Base-by-base conservation (phyloP, 2,113 vertebrate species). In the Leucopternis melanops region DNA sequence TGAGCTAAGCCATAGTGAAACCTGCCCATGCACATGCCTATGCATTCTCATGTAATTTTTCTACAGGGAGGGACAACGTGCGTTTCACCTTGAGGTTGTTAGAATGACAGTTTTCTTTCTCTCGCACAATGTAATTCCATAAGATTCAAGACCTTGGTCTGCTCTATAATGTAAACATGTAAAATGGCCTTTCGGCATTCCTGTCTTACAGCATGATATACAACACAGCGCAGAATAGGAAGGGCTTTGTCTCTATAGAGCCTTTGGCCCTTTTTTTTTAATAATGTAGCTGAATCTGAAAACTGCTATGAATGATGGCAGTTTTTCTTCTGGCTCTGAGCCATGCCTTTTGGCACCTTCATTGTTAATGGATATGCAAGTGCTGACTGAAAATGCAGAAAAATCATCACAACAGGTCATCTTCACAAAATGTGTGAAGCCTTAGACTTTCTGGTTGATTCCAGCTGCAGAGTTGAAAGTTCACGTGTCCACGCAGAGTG, bases 81-180 rank as follows among this genome's bases (percentile, higher is more conserved):
- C 3, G 7, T 58, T 59, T 81, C 59, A 16, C 25, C 25, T 58
- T 17, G 61, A 85, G 26, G 18, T 8, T 63, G 26, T 20, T 13
- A 57, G 52, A 81, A 66, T 2, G 8, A 61, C 9, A 50, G 26
- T 55, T 74, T 81, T 54, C 42, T 44, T 54, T 73, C 23, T 73
- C 49, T 65, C 1, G 0, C 20, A 40, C 29, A 49, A 38, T 3
- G 5, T 10, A 18, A 26, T 70, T 86, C 69, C 1, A 0, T 57
- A 55, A 57, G 45, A 52, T 55, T 70, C 45, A 66, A 86, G 80
- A 66, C 18, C 44, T 47, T 49, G 32, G 59, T 42, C 83, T 84
- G 17, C 32, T 84, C n/a, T 72, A 5, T 74, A 86, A 74, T 36
- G 11, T 70, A 70, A 91, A 70, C 27, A 44, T 7, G 5, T 65